Base-by-base conservation (phyloP, 35 echinoderm and acorn worm species). In the Lytechinus variegatus region DNA sequence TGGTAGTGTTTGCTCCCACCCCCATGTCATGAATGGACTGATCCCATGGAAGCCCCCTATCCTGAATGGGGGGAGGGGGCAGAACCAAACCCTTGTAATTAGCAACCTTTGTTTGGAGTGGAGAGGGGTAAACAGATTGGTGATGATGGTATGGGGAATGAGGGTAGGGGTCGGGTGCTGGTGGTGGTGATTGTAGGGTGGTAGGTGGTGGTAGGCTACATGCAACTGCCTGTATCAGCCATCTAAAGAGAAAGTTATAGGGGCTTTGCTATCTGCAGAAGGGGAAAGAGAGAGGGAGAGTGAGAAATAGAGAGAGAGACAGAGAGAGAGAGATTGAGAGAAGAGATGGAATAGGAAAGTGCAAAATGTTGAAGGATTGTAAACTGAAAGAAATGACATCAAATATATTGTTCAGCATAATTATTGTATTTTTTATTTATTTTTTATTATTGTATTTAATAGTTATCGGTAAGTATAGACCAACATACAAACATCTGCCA, bases 101-200 rank as follows among this genome's bases (percentile, higher is more conserved):
- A 93, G 92, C 53, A 57, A 93, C 92, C 92, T 93, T 93, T 93
- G 92, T 93, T 54, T 93, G 88, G 29, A 51, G 88, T 9, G 28
- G 28, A 29, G 88, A 54, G 88, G 88, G 88, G 88, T 89, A 89
- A 89, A 89, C 87, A 89, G 52, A 53, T 33, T 33, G 87, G 52
- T 90, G 88, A 58, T 27, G 28, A 24, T 79, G 66, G 66, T 54
- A 27, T 2, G 1, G 9, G 87, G 2, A 87, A 29, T 13, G n/a
- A 90, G 88, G 88, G 88, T n/a, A n/a, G 24, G 66, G 66, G 66
- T 24, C 28, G 88, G 5, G 88, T 28, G 87, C 87, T 88, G 87
- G 87, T 88, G 13, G 87, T 51, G 9, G 87, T 90, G 88, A 12
- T 44, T 10, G 88, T 44, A 33, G 88, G 1, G n/a, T n/a, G n/a